phyloP scores from a whole-genome alignment of 1,140 invertebrate genomes.

The Limonius californicus region DNA sequence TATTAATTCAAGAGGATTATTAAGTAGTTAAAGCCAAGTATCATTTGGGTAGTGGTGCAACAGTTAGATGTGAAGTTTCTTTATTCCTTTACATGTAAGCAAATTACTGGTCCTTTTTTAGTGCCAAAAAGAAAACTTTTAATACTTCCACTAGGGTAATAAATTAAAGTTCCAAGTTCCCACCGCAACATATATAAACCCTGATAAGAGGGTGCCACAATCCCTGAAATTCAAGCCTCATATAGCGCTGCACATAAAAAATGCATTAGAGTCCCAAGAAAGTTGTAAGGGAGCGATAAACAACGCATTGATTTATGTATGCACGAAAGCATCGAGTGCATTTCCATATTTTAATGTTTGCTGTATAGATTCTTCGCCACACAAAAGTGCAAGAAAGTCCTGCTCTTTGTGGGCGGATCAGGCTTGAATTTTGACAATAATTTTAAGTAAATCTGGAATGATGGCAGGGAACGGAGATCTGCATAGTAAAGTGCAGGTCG shows the following conservation, averaged over 20 bases:
- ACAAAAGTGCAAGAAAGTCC: no score
- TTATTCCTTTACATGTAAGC: no score
- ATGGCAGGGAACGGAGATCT: background rate
- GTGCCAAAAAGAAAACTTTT: no score
- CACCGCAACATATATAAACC: background rate
- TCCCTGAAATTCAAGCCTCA: background rate
- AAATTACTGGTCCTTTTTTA: no score
- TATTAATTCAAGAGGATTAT: no score
- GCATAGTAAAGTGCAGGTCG: slow-evolving; percentile 6
- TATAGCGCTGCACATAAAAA: background rate
- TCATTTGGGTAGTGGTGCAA: no score
- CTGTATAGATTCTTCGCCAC: no score
- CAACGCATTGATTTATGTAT: background rate
- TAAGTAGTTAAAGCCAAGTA: no score
- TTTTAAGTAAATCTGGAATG: background rate
- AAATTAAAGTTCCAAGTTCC: background rate
- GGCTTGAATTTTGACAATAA: no score
- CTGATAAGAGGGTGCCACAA: background rate
- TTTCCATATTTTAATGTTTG: background rate
- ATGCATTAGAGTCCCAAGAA: background rate
- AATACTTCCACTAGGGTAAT: background rate
- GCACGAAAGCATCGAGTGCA: background rate
- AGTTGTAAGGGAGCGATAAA: background rate
- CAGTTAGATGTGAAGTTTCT: no score
- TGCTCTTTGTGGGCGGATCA: no score